Evolutionary conservation across 2,888 invertebrate genomes (phyloP).

Genomic region (Dione vanillae): DNA sequence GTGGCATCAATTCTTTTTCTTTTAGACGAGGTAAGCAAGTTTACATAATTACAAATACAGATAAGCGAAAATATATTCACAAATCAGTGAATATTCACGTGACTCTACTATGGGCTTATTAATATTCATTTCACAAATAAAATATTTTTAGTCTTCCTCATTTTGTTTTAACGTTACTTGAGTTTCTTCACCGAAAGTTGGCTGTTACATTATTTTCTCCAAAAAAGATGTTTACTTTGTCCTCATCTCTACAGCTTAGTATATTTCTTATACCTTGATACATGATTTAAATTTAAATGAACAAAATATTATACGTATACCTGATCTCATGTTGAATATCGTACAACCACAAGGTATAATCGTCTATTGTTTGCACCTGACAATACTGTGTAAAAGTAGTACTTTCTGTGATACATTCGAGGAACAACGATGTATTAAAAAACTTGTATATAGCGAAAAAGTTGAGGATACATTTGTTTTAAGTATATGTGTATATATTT

Average conservation of each 20-base stretch:
- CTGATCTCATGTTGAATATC: background rate
- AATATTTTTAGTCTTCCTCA: background rate
- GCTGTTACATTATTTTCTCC: background rate
- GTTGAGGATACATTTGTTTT: background rate
- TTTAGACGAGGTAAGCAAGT: conserved; percentile 88
- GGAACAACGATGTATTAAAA: conserved; percentile 8
- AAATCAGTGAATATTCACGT: background rate
- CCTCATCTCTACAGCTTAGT: background rate
- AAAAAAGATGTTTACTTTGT: background rate
- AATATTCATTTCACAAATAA: background rate
- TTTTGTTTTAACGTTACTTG: background rate
- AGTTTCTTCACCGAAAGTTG: background rate
- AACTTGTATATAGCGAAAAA: background rate
- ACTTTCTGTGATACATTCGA: conserved; percentile 5
- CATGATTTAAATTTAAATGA: background rate
- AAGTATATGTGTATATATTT: background rate
- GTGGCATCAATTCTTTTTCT: conserved; percentile 91
- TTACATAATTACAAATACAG: conserved; percentile 9
- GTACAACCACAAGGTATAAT: conserved; percentile 9
- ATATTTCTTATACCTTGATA: background rate
- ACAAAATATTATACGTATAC: background rate
- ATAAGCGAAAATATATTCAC: conserved; percentile 1
- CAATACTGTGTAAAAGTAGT: conserved; percentile 12
- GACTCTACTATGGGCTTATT: background rate
- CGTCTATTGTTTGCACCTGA: conserved; percentile 12